Conservation (phyloP, 2,797 vertebrate species). For the Emys orbicularis region DNA sequence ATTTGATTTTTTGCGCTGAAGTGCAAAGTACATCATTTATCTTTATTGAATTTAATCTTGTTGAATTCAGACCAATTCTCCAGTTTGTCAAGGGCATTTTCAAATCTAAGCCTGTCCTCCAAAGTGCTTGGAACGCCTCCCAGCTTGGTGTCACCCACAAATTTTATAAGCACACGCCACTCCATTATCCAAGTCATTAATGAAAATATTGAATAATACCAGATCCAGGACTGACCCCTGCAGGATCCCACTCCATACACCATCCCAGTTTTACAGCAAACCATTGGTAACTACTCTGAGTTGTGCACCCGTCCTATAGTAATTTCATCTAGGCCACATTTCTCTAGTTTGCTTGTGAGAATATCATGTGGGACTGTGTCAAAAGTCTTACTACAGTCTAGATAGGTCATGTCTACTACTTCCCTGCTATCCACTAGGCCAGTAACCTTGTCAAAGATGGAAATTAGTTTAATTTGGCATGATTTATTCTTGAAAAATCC, state of each 20-base stretch:
- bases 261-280: neutral
- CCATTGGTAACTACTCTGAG: neutral
- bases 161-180: neutral
- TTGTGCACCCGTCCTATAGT: neutral
- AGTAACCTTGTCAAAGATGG: neutral
- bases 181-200: neutral
- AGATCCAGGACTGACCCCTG: neutral
- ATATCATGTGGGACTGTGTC: neutral
- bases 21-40: neutral
- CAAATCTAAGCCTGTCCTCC: neutral
- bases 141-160: neutral
- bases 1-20: neutral
- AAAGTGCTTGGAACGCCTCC: neutral
- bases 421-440: neutral
- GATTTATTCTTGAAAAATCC: neutral
- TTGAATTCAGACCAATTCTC: neutral
- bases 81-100: neutral
- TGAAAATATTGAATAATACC: neutral
- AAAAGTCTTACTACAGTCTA: neutral
- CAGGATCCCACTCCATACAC: neutral
- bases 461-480: neutral
- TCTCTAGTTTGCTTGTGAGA: neutral
- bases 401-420: neutral
- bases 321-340: neutral
- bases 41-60: neutral